Evolutionary conservation across 92 coral and sea anemone species (phyloP), one percentile per base, ranked within the genome.

Genomic region (Siderastrea radians): DNA sequence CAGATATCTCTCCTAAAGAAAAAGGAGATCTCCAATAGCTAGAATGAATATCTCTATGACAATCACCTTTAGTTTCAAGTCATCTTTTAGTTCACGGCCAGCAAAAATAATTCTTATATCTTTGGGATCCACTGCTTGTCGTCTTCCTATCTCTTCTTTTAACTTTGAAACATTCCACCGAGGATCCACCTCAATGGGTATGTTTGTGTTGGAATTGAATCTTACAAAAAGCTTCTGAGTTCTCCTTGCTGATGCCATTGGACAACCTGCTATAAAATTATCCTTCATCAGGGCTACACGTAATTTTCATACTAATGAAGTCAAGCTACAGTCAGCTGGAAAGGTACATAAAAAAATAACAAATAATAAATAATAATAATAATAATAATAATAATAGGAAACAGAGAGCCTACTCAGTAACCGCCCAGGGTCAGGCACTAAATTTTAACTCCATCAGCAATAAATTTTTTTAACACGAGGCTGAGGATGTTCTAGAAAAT

Each of bases 21-120:
- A 26, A 26, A 26, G 38, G 38, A 26, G 38, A 26, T 0, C 38
- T 26, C 38, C 38, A 0, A 26, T 26, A 26, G 38, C 38, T 26
- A 26, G 38, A 26, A 26, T 26, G 38, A 26, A 26, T 26, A 26
- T 26, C 38, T 26, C 38, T 26, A 26, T 26, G 38, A 26, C 38
- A 26, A 26, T 26, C 46, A 95, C 99, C 94, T 85, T 75, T 45
- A 97, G 86, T 75, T 87, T 72, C 15, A 91, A 68, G 75, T 81
- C 59, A 77, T 97, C 98, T 57, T 86, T 93, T 11, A 97, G 91
- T 77, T 95, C 98, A 84, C 92, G 78, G n/a, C 99, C 99, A 68
- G 99, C 99, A 88, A 97, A 97, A 60, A 97, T 95, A 51, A 97
- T 95, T 73, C 96, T 78, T 55, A 97, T 92, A 14, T 94, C 99